A percentile compares a stretch with the other conserved stretches of the same genome.
phyloP scores from a whole-genome alignment of 2,113 vertebrate species.

The Silurus meridionalis region DNA sequence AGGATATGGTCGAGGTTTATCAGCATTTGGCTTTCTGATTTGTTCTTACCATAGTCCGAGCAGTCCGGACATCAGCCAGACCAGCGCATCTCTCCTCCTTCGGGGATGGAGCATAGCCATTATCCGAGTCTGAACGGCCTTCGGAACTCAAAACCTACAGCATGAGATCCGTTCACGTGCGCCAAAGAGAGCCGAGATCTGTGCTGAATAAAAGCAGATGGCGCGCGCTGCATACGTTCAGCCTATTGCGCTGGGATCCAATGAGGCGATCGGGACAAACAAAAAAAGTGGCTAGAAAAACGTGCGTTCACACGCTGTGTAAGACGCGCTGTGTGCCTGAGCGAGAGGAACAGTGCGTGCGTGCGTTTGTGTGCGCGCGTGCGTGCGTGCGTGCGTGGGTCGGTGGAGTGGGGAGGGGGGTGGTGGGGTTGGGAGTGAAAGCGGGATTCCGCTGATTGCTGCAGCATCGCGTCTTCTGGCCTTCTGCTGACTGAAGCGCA shows the following conservation, averaged over 20 bases:
- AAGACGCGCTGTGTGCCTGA: not conserved
- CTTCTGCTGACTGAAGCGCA: slow-evolving; percentile 51
- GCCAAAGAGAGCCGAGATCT: not conserved
- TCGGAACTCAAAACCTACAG: not conserved
- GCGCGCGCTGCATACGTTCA: slow-evolving; percentile 14
- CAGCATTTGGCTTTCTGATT: slow-evolving; percentile 2
- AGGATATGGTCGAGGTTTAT: not conserved
- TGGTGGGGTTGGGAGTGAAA: slow-evolving; percentile 21
- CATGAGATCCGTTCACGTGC: not conserved
- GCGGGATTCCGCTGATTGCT: slow-evolving; percentile 54
- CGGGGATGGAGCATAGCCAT: slow-evolving; percentile 50
- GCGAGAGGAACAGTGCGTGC: not conserved
- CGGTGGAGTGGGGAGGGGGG: not conserved
- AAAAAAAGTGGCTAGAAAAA: not conserved
- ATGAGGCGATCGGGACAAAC: not conserved
- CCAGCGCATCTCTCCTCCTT: slow-evolving; percentile 58
- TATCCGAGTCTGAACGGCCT: not conserved
- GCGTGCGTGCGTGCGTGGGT: not conserved
- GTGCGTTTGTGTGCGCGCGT: not conserved
- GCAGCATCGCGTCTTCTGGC: slow-evolving; percentile 29
- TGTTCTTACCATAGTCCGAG: slow-evolving; percentile 71
- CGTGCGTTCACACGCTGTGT: slow-evolving; percentile 27
- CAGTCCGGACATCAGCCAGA: slow-evolving; percentile 64
- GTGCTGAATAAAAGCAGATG: not conserved
- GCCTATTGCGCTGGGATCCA: slow-evolving; percentile 37